A percentile compares a stretch with the other conserved stretches of the same genome.
Evolutionary conservation across 2,113 vertebrate genomes (phyloP).

Genomic region (Gymnorhina tibicen): DNA sequence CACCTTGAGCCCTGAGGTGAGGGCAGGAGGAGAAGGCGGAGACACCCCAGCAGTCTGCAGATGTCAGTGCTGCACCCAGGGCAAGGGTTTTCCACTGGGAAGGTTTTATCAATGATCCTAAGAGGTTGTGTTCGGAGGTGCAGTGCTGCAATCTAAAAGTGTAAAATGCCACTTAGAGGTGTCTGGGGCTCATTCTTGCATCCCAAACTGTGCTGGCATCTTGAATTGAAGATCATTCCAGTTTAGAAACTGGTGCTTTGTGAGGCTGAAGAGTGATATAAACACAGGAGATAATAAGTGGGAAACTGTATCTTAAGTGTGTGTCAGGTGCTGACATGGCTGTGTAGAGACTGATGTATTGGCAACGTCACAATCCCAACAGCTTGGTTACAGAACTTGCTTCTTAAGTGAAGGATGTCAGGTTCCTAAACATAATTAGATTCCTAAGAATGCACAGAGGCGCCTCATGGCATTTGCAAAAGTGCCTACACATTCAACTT

Average conservation of each 20-base stretch:
- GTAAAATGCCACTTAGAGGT: accelerated
- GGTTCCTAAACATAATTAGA: neutral
- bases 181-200: neutral
- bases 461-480: neutral
- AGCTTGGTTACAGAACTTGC: neutral
- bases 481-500: neutral
- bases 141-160: neutral
- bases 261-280: neutral
- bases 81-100: neutral
- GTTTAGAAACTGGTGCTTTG: neutral
- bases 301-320: neutral
- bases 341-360: neutral
- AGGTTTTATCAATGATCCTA: neutral
- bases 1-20: neutral
- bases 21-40: neutral
- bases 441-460: neutral
- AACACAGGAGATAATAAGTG: neutral
- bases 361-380: neutral
- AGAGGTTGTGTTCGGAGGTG: neutral
- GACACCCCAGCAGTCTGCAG: accelerated
- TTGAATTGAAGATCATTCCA: neutral
- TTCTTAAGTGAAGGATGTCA: neutral
- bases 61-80: neutral
- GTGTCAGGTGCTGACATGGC: neutral
- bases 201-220: neutral